Percentiles rank a stretch among this genome's conserved stretches.
phyloP scores from a whole-genome alignment of 1,140 invertebrate species.

The Sarcophaga peregrina region DNA sequence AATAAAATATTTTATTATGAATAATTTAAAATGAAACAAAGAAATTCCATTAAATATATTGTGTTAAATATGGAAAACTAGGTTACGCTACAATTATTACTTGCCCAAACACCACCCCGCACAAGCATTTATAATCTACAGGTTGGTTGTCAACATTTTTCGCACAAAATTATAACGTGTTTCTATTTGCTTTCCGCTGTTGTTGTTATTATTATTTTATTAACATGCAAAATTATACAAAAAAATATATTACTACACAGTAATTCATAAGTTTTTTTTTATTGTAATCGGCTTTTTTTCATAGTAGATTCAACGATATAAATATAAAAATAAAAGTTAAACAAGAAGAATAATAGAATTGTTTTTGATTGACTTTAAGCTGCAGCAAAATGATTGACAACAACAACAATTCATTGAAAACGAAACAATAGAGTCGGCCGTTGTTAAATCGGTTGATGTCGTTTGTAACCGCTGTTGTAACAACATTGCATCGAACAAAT shows the following conservation, averaged over 20 bases:
- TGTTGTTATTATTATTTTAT: neutral
- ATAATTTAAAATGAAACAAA: too few relatives aligned
- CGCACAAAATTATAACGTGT: neutral
- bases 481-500: too few relatives aligned
- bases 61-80: neutral
- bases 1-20: too few relatives aligned
- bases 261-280: too few relatives aligned
- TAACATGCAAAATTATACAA: neutral
- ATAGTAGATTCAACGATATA: neutral
- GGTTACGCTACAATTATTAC: neutral
- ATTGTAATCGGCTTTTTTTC: too few relatives aligned
- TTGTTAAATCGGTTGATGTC: too few relatives aligned
- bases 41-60: too few relatives aligned
- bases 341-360: conserved; percentile 1
- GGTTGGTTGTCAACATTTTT: neutral
- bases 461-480: too few relatives aligned
- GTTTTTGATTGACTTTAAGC: conserved; percentile 10
- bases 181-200: neutral
- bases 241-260: neutral
- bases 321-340: neutral
- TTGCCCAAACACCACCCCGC: too few relatives aligned
- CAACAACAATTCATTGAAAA: neutral
- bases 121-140: neutral
- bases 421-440: neutral
- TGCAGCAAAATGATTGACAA: neutral